Evolutionary conservation across 2,888 invertebrate genomes (phyloP).

Genomic region (Orthosia gothica): DNA sequence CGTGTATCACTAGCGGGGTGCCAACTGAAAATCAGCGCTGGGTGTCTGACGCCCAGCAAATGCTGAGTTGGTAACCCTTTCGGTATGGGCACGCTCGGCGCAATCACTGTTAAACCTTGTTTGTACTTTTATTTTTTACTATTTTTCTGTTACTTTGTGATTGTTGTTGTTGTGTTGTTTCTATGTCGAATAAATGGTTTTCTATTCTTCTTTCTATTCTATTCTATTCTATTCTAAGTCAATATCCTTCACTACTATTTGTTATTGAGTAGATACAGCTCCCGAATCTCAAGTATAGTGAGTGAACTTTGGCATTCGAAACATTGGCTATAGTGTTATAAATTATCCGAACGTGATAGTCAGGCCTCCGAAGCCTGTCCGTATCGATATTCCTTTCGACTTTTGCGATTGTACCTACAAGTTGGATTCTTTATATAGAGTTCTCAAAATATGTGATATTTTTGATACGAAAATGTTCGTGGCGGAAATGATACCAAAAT

Average conservation of each 20-base stretch:
- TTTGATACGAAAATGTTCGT: neutral
- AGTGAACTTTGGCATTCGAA: constrained; percentile 34
- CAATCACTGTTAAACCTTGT: too few relatives aligned
- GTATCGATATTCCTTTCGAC: constrained; percentile 36
- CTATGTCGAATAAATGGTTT: too few relatives aligned
- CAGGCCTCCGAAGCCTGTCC: constrained; percentile 6
- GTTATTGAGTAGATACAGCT: constrained; percentile 28
- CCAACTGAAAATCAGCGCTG: too few relatives aligned
- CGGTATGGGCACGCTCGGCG: too few relatives aligned
- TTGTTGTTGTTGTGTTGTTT: too few relatives aligned
- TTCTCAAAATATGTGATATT: constrained; percentile 13
- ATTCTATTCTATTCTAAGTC: too few relatives aligned
- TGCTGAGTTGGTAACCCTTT: too few relatives aligned
- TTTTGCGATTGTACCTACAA: constrained; percentile 12
- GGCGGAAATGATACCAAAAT: constrained; percentile 40
- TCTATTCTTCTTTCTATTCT: too few relatives aligned
- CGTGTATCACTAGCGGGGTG: too few relatives aligned
- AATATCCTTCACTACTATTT: constrained; percentile 26
- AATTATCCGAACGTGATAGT: constrained; percentile 60
- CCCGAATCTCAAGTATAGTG: constrained; percentile 29
- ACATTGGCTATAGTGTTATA: constrained; percentile 44
- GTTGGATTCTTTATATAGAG: neutral
- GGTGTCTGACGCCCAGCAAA: too few relatives aligned
- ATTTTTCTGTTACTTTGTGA: too few relatives aligned
- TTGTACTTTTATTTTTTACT: too few relatives aligned